phyloP scores from a whole-genome alignment of 2,797 vertebrate genomes.

The Discoglossus pictus region DNA sequence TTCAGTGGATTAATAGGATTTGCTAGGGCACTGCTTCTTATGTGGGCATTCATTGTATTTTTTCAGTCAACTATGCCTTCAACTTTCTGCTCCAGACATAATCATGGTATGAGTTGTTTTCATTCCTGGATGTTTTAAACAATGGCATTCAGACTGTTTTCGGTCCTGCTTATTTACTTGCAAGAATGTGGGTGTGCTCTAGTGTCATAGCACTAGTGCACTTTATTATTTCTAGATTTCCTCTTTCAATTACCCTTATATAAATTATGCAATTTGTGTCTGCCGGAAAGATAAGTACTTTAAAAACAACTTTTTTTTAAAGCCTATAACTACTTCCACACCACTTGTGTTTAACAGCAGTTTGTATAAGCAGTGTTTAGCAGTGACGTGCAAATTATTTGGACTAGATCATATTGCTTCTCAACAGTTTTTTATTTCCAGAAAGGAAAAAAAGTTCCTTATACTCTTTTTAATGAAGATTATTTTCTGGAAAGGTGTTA shows the following conservation, averaged over 20 bases:
- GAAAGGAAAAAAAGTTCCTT: too few relatives aligned
- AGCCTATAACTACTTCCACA: background rate
- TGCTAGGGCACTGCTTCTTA: slow-evolving; percentile 13
- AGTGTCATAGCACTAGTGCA: slow-evolving; percentile 21
- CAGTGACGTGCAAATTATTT: too few relatives aligned
- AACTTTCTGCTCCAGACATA: slow-evolving; percentile 45
- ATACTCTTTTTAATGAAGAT: too few relatives aligned
- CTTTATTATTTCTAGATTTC: slow-evolving; percentile 36
- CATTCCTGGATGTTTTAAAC: slow-evolving; percentile 13
- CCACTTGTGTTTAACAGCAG: too few relatives aligned
- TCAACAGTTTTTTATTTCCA: too few relatives aligned
- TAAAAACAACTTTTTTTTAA: slow-evolving; percentile 10
- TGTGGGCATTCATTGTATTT: slow-evolving; percentile 41
- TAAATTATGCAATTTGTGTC: slow-evolving; percentile 26
- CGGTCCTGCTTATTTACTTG: slow-evolving; percentile 27
- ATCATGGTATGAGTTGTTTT: slow-evolving; percentile 15
- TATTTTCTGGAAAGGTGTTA: too few relatives aligned
- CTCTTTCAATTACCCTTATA: slow-evolving; percentile 35
- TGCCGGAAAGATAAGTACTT: slow-evolving; percentile 22
- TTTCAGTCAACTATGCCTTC: slow-evolving; percentile 36
- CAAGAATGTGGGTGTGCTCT: slow-evolving; percentile 20
- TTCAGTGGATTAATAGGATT: slow-evolving; percentile 33
- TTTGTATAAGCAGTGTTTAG: too few relatives aligned
- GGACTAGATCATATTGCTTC: too few relatives aligned
- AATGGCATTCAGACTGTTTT: slow-evolving; percentile 28